Evolutionary conservation across 2,888 invertebrate genomes (phyloP), one percentile per base, ranked within the genome.

Genomic region (Osmoderma eremita): DNA sequence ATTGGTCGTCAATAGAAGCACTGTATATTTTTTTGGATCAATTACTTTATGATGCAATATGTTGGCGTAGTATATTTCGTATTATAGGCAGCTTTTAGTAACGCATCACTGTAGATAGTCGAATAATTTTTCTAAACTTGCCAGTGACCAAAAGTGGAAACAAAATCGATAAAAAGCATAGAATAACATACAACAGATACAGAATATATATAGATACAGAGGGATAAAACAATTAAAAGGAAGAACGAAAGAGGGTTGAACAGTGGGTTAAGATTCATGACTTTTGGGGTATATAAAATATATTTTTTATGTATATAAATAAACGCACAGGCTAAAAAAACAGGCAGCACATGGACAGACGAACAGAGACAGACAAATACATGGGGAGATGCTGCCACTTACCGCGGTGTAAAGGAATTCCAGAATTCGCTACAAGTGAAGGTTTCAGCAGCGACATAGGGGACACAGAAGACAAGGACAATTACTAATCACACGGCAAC

Each of bases 351-450:
- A 82, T 80, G 79, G 79, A 81, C 80, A 80, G 78, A 79, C 79
- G 80, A 77, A 80, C 80, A 81, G 78, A 81, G 78, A 78, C 75
- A 78, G 74, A 76, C 77, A 78, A 79, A 77, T 78, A 79, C 79
- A 81, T 78, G 81, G 82, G 81, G 80, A 78, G 78, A 81, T 82
- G 82, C 82, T 83, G 90, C 88, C 90, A 95, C 95, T 95, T 95
- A 95, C 95, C 95, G 92, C 91, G 94, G 94, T 90, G 93, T 93
- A 92, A 95, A 95, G 91, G 94, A 94, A 91, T 93, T 95, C 95
- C 95, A 95, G 93, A 95, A 95, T 91, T 93, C 93, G 93, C 95
- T 95, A 93, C 91, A 84, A 79, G 80, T 82, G 80, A 78, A 81
- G 79, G 82, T 81, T 82, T 81, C 82, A 81, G 78, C 87, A 87